Conservation (phyloP, 2,113 vertebrate genomes). For the Amazona guildingii region DNA sequence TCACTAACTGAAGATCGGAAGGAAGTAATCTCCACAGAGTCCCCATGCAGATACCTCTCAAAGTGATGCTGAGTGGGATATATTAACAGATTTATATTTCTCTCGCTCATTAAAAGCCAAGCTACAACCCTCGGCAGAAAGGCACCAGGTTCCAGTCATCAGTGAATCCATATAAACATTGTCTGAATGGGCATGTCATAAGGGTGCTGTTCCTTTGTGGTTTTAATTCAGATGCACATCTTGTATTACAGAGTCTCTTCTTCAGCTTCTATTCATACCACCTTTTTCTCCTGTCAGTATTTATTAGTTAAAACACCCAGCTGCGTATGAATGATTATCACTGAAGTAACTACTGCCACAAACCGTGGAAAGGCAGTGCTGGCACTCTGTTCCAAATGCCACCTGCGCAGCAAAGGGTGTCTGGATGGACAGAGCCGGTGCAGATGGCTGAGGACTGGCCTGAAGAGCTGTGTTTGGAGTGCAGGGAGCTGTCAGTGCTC, state of each 20-base stretch:
- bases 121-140: neutral
- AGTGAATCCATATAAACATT: neutral
- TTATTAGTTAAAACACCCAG: slow-evolving; percentile 86
- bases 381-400: slow-evolving; percentile 74
- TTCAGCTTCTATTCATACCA: neutral
- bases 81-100: neutral
- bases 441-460: slow-evolving; percentile 57
- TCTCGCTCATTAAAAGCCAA: neutral
- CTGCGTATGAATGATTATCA: slow-evolving; percentile 70
- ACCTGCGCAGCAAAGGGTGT: slow-evolving; percentile 81
- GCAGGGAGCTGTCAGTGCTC: neutral
- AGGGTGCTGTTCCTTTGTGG: neutral
- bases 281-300: neutral
- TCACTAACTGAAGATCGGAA: neutral
- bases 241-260: neutral
- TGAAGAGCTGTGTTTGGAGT: slow-evolving; percentile 72
- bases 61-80: neutral
- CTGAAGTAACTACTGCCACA: slow-evolving; percentile 80
- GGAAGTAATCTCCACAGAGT: neutral
- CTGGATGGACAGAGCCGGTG: slow-evolving; percentile 74
- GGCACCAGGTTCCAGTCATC: neutral
- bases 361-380: slow-evolving; percentile 54
- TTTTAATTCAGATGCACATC: neutral
- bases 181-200: neutral
- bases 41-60: neutral